phyloP scores from a whole-genome alignment of 2,113 vertebrate genomes.

The Proteles cristata region DNA sequence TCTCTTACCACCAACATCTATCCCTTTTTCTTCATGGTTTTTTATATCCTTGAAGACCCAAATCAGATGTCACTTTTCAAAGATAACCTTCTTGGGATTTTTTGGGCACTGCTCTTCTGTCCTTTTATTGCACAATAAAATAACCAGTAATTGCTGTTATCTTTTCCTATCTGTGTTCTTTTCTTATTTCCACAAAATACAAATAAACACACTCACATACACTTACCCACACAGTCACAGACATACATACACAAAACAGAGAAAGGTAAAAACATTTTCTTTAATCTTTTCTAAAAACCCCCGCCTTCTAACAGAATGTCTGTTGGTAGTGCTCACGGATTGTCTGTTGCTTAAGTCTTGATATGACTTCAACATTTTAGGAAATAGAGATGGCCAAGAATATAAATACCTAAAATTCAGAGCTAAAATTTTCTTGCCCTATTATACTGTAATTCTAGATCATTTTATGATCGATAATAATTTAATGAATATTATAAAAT shows the following conservation, averaged over 20 bases:
- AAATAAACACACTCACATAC: not conserved
- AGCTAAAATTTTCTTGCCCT: not conserved
- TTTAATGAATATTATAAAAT: not conserved
- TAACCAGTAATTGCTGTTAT: not conserved
- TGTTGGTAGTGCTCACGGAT: not conserved
- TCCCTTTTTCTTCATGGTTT: not conserved
- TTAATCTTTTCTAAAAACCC: not conserved
- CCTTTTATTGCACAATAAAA: not conserved
- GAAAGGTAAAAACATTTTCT: not conserved
- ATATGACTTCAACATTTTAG: not conserved
- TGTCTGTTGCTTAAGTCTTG: not conserved
- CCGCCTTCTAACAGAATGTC: not conserved
- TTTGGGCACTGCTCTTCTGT: fast-evolving
- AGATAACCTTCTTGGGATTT: not conserved
- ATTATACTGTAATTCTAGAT: not conserved
- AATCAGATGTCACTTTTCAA: not conserved
- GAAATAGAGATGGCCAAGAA: not conserved
- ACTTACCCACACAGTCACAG: not conserved
- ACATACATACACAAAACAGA: not conserved
- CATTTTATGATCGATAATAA: not conserved
- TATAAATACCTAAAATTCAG: not conserved
- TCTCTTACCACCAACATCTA: not conserved
- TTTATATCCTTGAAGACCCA: not conserved
- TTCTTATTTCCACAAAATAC: not conserved
- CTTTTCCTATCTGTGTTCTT: not conserved